A percentile compares a stretch with the other conserved stretches of the same genome.
Conservation (phyloP, 2,888 invertebrate species). For the Oligia fasciuncula region DNA sequence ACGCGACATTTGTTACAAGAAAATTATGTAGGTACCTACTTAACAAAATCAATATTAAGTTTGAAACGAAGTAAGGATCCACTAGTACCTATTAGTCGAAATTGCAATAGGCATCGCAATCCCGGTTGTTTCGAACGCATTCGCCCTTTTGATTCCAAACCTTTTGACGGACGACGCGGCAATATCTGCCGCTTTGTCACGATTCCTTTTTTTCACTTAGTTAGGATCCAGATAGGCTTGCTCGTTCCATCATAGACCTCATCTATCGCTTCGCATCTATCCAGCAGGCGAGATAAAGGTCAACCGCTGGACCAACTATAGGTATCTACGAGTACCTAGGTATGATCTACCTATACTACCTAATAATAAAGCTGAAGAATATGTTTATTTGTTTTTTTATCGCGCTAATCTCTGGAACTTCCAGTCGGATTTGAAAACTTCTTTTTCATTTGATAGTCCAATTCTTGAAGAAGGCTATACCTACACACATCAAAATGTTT, state of each 20-base stretch:
- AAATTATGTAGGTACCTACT: background rate
- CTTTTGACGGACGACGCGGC: conserved; percentile 3
- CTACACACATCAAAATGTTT: background rate
- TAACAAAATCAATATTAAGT: background rate
- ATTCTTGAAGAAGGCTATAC: too few species aligned
- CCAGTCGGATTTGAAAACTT: background rate
- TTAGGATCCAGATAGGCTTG: background rate
- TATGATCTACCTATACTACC: background rate
- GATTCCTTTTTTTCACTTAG: conserved; percentile 9
- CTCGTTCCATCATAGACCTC: background rate
- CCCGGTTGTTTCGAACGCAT: conserved; percentile 17
- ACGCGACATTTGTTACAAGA: too few species aligned
- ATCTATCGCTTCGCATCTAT: too few species aligned
- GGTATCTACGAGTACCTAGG: background rate
- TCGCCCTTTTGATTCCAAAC: conserved; percentile 26
- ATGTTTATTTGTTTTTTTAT: background rate
- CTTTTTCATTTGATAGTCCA: background rate
- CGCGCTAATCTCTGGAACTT: background rate
- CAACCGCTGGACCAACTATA: too few species aligned
- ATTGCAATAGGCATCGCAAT: conserved; percentile 18
- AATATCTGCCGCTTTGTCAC: conserved; percentile 22
- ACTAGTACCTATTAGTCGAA: conserved; percentile 8
- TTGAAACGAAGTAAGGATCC: conserved; percentile 5
- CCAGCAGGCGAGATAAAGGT: too few species aligned
- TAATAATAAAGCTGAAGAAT: background rate